Conservation (phyloP, 2,888 invertebrate genomes). For the Nebria brevicollis region DNA sequence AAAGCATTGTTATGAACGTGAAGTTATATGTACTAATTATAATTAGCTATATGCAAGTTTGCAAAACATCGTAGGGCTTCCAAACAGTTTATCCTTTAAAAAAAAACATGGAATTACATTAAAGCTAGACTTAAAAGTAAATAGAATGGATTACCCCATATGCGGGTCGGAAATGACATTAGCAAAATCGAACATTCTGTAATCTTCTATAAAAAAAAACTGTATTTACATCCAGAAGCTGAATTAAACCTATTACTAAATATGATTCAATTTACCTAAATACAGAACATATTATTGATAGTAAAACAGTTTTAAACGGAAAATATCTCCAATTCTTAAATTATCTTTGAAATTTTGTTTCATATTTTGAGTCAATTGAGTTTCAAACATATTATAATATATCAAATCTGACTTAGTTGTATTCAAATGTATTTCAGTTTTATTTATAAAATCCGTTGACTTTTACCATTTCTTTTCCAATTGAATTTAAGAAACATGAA, state of each 20-base stretch:
- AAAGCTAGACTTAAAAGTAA: not conserved
- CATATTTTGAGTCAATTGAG: not conserved
- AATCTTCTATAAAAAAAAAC: constrained; percentile 13
- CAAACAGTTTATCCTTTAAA: constrained; percentile 9
- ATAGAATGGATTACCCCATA: constrained; percentile 16
- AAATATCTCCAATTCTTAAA: no score
- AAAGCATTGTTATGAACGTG: no score
- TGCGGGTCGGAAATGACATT: constrained; percentile 23
- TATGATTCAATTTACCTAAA: not conserved
- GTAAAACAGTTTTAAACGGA: no score
- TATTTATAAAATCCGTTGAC: not conserved
- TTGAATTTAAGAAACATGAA: not conserved
- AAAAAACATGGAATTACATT: not conserved
- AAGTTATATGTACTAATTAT: not conserved
- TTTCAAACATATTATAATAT: not conserved
- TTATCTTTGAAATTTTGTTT: no score
- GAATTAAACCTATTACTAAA: constrained; percentile 3
- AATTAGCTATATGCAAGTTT: not conserved
- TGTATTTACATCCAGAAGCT: not conserved
- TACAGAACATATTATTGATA: not conserved
- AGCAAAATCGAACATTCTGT: constrained; percentile 16
- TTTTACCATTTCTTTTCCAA: not conserved
- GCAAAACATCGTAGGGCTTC: constrained; percentile 35
- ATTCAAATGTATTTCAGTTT: not conserved
- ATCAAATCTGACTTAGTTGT: not conserved